Evolutionary conservation across 2,888 invertebrate species (phyloP).

Genomic region (Hemithea aestivaria): DNA sequence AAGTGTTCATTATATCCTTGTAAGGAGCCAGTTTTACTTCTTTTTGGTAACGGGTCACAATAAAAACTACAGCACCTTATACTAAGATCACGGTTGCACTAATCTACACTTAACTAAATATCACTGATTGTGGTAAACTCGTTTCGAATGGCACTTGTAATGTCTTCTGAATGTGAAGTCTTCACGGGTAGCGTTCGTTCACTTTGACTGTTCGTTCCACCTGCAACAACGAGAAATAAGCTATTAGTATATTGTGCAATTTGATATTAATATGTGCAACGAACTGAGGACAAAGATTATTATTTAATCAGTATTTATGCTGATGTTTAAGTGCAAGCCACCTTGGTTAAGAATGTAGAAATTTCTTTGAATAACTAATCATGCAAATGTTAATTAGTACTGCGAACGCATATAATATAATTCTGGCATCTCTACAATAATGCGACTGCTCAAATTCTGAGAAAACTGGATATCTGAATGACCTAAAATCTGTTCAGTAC

Average conservation of each 20-base stretch:
- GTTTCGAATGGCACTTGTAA: constrained; percentile 71
- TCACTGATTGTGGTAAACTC: constrained; percentile 75
- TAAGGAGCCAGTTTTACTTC: constrained; percentile 75
- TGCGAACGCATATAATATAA: no score
- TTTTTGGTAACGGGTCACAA: constrained; percentile 71
- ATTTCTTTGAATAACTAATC: constrained; percentile 5
- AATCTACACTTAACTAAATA: constrained; percentile 70
- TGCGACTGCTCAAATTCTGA: constrained; percentile 22
- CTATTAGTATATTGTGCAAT: constrained; percentile 13
- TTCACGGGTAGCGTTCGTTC: constrained; percentile 63
- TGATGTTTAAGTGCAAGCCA: no score
- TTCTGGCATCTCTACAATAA: constrained; percentile 18
- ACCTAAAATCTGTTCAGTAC: constrained; percentile 33
- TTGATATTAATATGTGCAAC: constrained; percentile 5
- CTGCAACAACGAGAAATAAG: constrained; percentile 49
- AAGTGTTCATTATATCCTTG: constrained; percentile 76
- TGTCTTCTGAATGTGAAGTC: constrained; percentile 61
- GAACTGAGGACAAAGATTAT: background rate
- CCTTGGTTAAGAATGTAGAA: background rate
- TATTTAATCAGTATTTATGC: no score
- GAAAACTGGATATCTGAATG: constrained; percentile 23
- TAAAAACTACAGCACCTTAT: constrained; percentile 62
- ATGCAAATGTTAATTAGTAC: constrained; percentile 5
- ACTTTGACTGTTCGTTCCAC: constrained; percentile 31
- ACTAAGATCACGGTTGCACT: constrained; percentile 68